Evolutionary conservation across 2,888 invertebrate genomes (phyloP).

Genomic region (Empis livida): DNA sequence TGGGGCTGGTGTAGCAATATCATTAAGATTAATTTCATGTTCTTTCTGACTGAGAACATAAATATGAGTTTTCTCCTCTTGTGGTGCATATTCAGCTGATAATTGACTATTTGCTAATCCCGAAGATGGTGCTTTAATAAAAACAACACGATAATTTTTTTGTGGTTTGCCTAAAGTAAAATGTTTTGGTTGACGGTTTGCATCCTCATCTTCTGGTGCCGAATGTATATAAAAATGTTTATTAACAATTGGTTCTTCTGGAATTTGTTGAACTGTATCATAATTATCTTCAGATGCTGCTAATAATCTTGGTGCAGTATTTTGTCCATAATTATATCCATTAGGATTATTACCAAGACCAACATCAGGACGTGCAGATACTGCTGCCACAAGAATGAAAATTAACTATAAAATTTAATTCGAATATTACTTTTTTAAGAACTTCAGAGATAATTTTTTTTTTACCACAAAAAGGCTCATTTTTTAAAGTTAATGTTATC

Average conservation of each 20-base stretch:
- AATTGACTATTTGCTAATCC: slow-evolving; percentile 23
- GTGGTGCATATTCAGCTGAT: slow-evolving; percentile 27
- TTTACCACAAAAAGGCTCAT: slow-evolving; percentile 28
- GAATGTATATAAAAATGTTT: slow-evolving; percentile 31
- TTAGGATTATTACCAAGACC: slow-evolving; percentile 27
- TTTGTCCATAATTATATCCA: slow-evolving; percentile 20
- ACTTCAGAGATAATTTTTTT: not conserved
- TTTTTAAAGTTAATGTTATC: slow-evolving; percentile 1
- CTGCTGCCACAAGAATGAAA: slow-evolving; percentile 18
- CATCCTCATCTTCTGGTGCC: slow-evolving; percentile 29
- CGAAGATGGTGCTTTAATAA: slow-evolving; percentile 30
- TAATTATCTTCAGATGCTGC: slow-evolving; percentile 6
- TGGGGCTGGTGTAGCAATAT: slow-evolving; percentile 29
- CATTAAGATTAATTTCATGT: slow-evolving; percentile 24
- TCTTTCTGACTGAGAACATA: slow-evolving; percentile 33
- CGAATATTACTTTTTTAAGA: not conserved
- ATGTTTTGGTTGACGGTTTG: slow-evolving; percentile 22
- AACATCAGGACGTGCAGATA: slow-evolving; percentile 25
- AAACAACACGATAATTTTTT: slow-evolving; percentile 31
- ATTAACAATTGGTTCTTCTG: slow-evolving; percentile 26
- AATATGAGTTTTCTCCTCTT: slow-evolving; percentile 33
- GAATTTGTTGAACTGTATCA: not conserved
- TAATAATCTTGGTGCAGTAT: slow-evolving; percentile 20
- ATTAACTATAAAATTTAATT: slow-evolving; percentile 15
- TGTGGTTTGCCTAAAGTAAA: slow-evolving; percentile 29